Base-by-base conservation (phyloP, 2,888 invertebrate genomes). In the Cantharis lateralis region DNA sequence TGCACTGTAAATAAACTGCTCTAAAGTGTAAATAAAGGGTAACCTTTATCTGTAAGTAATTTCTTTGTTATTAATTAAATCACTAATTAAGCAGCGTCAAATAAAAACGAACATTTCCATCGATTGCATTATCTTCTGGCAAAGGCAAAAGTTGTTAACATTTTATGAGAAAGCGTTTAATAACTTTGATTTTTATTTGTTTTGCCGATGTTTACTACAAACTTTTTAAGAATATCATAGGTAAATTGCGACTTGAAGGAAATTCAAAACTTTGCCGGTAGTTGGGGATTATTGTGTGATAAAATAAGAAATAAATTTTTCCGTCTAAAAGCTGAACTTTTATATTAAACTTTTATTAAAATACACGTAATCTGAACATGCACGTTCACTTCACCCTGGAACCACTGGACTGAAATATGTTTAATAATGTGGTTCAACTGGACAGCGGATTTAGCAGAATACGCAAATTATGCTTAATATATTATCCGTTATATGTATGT, bases 391-490 rank as follows among this genome's bases (percentile, higher is more conserved):
- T 77, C 68, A 18, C 62, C 64, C 24, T 48, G 61, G 74, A 74
- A 68, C 77, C 70, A 70, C 70, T 61, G 66, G 68, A 74, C 71
- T 77, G 71, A 77, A 77, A 77, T 77, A 77, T 77, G 77, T 77
- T 77, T 74, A 77, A 77, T 77, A 77, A 73, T 72, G 73, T 66
- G 70, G 69, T 70, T 69, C 73, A 68, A 71, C 77, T 68, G 77
- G 74, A 73, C 74, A 74, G 71, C 71, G 71, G 61, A 77, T 77
- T 71, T 77, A 18, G 74, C 70, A 48, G 68, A 71, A 16, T 71
- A n/a, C 66, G 77, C 71, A 62, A 74, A 71, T 76, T 72, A 24
- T 71, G 68, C 76, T 76, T 76, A 69, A 76, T 72, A 76, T 76
- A 76, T 76, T 76, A 72, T 71, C 62, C 69, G 63, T 68, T 76